These are phyloP conservation scores for Macroglossus sobrinus DNA, from an alignment of 2,113 vertebrate genomes.

Conservation along the genomic window DNA sequence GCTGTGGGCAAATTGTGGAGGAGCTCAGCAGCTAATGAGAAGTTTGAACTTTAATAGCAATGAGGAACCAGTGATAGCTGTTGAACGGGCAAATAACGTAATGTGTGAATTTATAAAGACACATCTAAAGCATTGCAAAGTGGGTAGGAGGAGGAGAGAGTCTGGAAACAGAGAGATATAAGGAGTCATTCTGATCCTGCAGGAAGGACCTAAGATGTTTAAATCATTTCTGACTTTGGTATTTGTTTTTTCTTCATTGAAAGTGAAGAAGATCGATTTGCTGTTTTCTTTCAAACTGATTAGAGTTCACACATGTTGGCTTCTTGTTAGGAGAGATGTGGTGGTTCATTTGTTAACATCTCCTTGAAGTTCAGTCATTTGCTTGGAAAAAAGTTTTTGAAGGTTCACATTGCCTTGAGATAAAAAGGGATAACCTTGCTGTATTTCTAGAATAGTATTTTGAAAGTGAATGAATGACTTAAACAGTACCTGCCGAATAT, in stretches of 20 bases:
- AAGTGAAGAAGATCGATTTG: not conserved
- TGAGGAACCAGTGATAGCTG: not conserved
- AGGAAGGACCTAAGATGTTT: not conserved
- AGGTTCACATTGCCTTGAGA: not conserved
- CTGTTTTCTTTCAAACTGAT: not conserved
- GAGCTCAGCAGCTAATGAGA: not conserved
- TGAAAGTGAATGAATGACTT: not conserved
- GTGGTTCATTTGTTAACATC: not conserved
- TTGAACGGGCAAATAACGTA: not conserved
- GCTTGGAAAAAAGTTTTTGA: not conserved
- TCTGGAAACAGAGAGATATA: not conserved
- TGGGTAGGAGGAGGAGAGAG: not conserved
- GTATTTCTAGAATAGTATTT: not conserved
- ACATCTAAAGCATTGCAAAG: not conserved
- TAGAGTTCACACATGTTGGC: not conserved
- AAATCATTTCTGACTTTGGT: not conserved
- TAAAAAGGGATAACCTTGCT: not conserved
- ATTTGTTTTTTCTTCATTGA: not conserved
- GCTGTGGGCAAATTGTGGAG: not conserved
- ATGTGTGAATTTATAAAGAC: not conserved
- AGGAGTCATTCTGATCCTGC: not conserved
- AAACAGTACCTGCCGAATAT: not conserved
- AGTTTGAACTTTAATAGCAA: not conserved
- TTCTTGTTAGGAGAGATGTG: not conserved
- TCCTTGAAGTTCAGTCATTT: not conserved